A percentile compares a stretch with the other conserved stretches of the same genome.
phyloP scores from a whole-genome alignment of 2,888 invertebrate genomes.

The Odontomyia ornata region DNA sequence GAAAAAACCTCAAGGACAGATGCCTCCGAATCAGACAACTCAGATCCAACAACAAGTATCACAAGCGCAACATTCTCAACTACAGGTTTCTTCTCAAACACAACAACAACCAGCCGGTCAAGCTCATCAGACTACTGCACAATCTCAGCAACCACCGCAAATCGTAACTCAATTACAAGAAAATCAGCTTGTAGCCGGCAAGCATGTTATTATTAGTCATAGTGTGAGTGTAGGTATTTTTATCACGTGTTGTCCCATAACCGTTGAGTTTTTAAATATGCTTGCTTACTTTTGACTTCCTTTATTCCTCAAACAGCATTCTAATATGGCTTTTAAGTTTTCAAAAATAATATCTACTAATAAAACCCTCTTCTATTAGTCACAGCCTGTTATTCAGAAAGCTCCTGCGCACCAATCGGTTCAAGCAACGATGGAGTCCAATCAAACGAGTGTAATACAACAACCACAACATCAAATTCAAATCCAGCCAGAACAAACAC shows the following conservation, averaged over 20 bases:
- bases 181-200: constrained; percentile 43
- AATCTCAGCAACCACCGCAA: constrained; percentile 49
- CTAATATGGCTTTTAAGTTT: not conserved
- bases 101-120: not conserved
- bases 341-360: not conserved
- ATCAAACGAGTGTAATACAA: constrained; percentile 42
- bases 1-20: not conserved
- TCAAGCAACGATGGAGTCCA: constrained; percentile 44
- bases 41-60: constrained; percentile 54
- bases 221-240: constrained; percentile 44
- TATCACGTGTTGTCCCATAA: no score
- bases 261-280: not conserved
- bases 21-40: constrained; percentile 52
- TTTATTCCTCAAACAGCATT: not conserved
- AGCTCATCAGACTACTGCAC: not conserved
- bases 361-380: no score
- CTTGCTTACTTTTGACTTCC: not conserved
- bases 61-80: no score
- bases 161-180: constrained; percentile 44
- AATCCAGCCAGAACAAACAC: constrained; percentile 2
- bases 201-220: constrained; percentile 47
- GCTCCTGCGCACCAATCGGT: constrained; percentile 43
- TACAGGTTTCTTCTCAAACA: no score
- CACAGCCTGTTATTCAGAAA: constrained; percentile 47
- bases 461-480: constrained; percentile 43